phyloP scores from a whole-genome alignment of 2,888 invertebrate species.

The Zygothrica quintamaculata region DNA sequence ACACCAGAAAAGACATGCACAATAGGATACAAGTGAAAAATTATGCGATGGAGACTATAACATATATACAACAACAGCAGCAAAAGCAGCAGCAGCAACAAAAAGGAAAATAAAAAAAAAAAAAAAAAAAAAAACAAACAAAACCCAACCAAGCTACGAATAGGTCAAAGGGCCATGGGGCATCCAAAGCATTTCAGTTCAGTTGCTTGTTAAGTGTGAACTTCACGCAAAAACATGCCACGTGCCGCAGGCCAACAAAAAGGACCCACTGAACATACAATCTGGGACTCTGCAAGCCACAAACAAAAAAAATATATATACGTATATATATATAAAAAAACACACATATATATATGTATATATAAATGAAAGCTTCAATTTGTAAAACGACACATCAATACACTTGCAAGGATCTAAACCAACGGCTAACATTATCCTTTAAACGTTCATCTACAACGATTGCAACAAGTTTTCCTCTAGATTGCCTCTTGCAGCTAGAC shows the following conservation, averaged over 20 bases:
- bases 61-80: too few relatives aligned
- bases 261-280: slow-evolving; percentile 13
- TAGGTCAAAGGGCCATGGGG: slow-evolving; percentile 45
- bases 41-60: slow-evolving; percentile 67
- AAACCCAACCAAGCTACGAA: slow-evolving; percentile 23
- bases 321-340: too few relatives aligned
- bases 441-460: too few relatives aligned
- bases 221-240: slow-evolving; percentile 55
- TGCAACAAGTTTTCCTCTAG: too few relatives aligned
- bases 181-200: slow-evolving; percentile 40
- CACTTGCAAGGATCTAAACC: slow-evolving; percentile 12
- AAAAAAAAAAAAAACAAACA: slow-evolving; percentile 52
- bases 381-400: slow-evolving; percentile 19
- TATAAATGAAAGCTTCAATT: background rate
- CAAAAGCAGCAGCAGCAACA: too few relatives aligned
- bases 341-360: too few relatives aligned
- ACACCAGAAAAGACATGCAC: slow-evolving; percentile 38
- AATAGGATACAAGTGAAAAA: slow-evolving; percentile 76
- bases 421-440: too few relatives aligned
- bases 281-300: slow-evolving; percentile 6
- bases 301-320: too few relatives aligned
- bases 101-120: slow-evolving; percentile 5
- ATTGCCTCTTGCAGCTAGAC: too few relatives aligned
- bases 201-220: slow-evolving; percentile 66
- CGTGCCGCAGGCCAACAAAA: slow-evolving; percentile 50